Percentiles rank a stretch among this genome's conserved stretches.
Conservation (phyloP, 2,888 invertebrate species). For the Keiferia lycopersicella region DNA sequence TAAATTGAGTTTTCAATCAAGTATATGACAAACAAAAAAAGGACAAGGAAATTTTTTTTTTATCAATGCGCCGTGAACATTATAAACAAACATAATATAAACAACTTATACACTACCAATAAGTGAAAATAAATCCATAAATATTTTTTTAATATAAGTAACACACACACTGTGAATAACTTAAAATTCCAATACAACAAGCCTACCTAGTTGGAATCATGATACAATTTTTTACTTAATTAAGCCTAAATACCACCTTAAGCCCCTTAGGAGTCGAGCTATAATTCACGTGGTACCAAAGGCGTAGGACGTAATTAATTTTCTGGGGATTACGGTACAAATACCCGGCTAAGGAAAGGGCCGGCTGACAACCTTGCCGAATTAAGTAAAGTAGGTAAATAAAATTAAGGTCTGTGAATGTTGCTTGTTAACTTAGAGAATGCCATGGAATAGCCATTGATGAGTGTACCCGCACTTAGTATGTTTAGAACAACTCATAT, state of each 20-base stretch:
- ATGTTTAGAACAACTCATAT: too few species aligned
- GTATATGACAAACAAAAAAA: too few species aligned
- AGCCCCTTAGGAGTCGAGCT: constrained; percentile 54
- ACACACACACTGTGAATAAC: too few species aligned
- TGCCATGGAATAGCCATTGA: background rate
- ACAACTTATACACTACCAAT: too few species aligned
- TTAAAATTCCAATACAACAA: too few species aligned
- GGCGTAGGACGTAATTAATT: constrained; percentile 70
- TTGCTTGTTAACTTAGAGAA: constrained; percentile 9
- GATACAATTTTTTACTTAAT: constrained; percentile 36
- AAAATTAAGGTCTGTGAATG: constrained; percentile 44
- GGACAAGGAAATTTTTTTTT: too few species aligned
- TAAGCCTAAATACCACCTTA: constrained; percentile 49
- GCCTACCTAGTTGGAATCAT: background rate
- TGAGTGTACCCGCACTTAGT: too few species aligned
- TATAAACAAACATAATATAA: too few species aligned
- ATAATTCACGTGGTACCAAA: constrained; percentile 46
- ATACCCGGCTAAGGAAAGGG: constrained; percentile 64
- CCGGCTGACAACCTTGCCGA: constrained; percentile 52
- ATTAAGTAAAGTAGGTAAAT: constrained; percentile 59
- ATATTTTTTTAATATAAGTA: too few species aligned
- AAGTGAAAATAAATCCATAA: too few species aligned
- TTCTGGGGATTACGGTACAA: constrained; percentile 73
- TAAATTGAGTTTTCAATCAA: too few species aligned
- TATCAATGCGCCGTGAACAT: too few species aligned